Evolutionary conservation across 2,888 invertebrate genomes (phyloP), one percentile per base, ranked within the genome.

Genomic region (Tinea pellionella): DNA sequence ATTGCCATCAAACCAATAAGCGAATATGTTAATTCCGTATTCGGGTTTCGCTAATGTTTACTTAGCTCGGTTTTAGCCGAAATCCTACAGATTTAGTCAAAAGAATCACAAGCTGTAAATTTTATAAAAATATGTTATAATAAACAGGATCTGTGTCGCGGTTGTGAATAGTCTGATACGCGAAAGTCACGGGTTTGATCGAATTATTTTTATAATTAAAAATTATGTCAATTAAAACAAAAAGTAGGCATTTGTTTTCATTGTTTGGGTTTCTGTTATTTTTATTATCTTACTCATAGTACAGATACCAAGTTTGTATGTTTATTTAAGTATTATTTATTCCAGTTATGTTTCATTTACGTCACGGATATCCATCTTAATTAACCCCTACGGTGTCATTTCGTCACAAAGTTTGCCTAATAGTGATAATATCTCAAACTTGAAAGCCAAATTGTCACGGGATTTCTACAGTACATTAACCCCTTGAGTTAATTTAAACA

Each of bases 311-410:
- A n/a, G n/a, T n/a, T n/a, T n/a, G n/a, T n/a, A n/a, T n/a, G n/a
- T n/a, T n/a, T n/a, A n/a, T n/a, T n/a, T n/a, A n/a, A n/a, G n/a
- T n/a, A n/a, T n/a, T n/a, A n/a, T n/a, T n/a, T n/a, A n/a, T 37
- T 37, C 9, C 37, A 6, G 6, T 37, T 2, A n/a, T 37, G n/a
- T 37, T 37, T 12, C 24, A 53, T 24, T 53, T 24, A 12, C 53
- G 53, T 24, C 9, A 18, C 18, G 53, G 18, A 53, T 24, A 53
- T 53, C 53, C 11, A 53, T 53, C 53, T 19, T 24, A 24, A 53
- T 53, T 53, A 53, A 53, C 53, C 53, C 53, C 53, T 24, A 53
- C 53, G 53, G 53, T 53, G 53, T 53, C 19, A 53, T 53, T 53
- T 53, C 13, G 19, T 53, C 18, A 19, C 16, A 53, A 53, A 53